Base-by-base conservation (phyloP, 2,797 vertebrate genomes). In the Argentina silus region DNA sequence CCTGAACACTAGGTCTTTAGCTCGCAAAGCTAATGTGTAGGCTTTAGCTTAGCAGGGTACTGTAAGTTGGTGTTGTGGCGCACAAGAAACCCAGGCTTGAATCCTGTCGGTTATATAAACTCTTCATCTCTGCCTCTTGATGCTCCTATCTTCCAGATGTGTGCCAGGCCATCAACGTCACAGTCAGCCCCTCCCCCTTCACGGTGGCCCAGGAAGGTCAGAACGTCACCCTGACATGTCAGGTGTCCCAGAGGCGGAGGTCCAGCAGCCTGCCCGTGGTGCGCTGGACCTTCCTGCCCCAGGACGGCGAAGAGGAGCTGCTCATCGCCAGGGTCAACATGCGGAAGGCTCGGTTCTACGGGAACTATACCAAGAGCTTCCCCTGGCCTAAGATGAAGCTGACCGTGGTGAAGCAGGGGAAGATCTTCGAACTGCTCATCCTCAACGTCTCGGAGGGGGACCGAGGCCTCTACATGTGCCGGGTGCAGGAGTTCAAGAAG, bases 311-410 rank as follows among this genome's bases (percentile, higher is more conserved):
- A 0, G 81, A 91, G 17, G 97, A 97, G 62, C 90, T 93, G 68
- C 90, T 98, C 62, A 95, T 99, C 70, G 95, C 96, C 1, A 95
- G 96, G 55, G 95, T 98, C 90, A 99, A 97, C 87, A 97, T 97
- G 87, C 92, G 95, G n/a, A 89, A 93, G 56, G 95, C 95, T 45
- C 96, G 97, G 68, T 97, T 96, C 77, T 98, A 98, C 0, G 96
- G 96, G 51, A 98, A 98, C 89, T 98, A 97, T 79, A 96, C 94
- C 14, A 95, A 95, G 75, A 90, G 88, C n/a, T 94, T 94, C 81
- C 77, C 88, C 1, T 95, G 93, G 81, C 94, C 93, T 70, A 96
- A 96, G 83, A 89, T 98, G 75, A 95, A 88, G 73, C 91, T 98
- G 73, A 89, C 90, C 0, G 95, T 96, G 82, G 94, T 97, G 66